phyloP scores from a whole-genome alignment of 2,113 vertebrate species.

The Spea bombifrons region DNA sequence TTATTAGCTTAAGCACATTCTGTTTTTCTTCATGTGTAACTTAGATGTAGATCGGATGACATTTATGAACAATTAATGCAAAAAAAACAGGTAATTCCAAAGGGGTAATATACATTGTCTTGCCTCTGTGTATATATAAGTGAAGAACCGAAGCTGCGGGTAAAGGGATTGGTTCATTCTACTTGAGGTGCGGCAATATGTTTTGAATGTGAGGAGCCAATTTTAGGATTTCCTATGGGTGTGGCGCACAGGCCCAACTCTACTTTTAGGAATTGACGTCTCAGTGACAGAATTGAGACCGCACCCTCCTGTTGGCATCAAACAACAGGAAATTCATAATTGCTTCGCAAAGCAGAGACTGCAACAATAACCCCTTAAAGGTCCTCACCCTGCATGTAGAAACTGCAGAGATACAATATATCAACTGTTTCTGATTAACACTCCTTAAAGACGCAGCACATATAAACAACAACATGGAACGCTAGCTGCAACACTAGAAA shows the following conservation, averaged over 20 bases:
- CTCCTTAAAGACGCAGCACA: constrained; percentile 33
- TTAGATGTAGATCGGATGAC: too few relatives aligned
- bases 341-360: constrained; percentile 52
- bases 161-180: constrained; percentile 4
- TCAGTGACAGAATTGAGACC: constrained; percentile 48
- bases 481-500: constrained; percentile 4
- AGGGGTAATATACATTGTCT: too few relatives aligned
- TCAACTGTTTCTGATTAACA: constrained; percentile 42
- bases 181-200: constrained; percentile 42
- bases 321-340: constrained; percentile 65
- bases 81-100: too few relatives aligned
- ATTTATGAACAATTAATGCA: too few relatives aligned
- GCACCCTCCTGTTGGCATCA: constrained; percentile 53
- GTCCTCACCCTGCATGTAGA: constrained; percentile 50
- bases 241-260: constrained; percentile 52
- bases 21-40: too few relatives aligned
- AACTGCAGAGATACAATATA: constrained; percentile 6
- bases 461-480: constrained; percentile 13
- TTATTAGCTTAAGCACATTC: too few relatives aligned
- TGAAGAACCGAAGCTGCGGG: too few relatives aligned
- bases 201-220: constrained; percentile 53
- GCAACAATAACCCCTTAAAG: constrained; percentile 50
- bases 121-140: too few relatives aligned
- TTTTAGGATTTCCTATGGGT: constrained; percentile 56
- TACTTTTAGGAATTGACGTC: constrained; percentile 58